Base-by-base conservation (phyloP, 2,888 invertebrate genomes). In the Cryptus armator region DNA sequence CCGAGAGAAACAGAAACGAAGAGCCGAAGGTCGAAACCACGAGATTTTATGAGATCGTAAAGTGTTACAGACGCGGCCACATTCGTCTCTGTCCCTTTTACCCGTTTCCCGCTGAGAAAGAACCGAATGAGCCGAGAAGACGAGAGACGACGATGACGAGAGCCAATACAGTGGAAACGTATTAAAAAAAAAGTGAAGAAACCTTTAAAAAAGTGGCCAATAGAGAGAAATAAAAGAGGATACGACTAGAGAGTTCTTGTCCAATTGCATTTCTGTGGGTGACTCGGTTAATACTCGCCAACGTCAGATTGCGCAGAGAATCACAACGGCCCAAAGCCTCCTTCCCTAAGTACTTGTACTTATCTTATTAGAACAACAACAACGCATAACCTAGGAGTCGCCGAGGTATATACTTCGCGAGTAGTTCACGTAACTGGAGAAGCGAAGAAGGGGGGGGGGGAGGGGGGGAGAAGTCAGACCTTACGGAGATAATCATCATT, bases 41-140 rank as follows among this genome's bases (percentile, higher is more conserved):
- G 71, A 66, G 76, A 80, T 84, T 84, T 84, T 84, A 80, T 59
- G 80, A 84, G 76, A 76, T 84, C 84, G 80, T 84, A 84, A 80
- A 80, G 80, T 70, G 48, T 67, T 78, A 68, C 67, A 70, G 80
- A 70, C 70, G 53, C 53, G 3, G 32, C 32, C 29, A 19, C 24
- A 37, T 37, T 37, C 71, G 53, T 32, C 51, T 64, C 24, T 43
- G 37, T 4, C 16, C 37, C 53, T 44, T 37, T 9, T 0, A 1
- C 2, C 62, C 3, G 56, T 56, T 56, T 19, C 51, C 48, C 67
- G 3, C 62, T 19, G 70, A 32, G 51, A 2, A 59, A 68, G 14
- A 67, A 72, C 51, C 14, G 59, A 56, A 53, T 19, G 24, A 70
- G 24, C 16, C 24, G 48, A 68, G 48, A 67, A 67, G n/a, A 53